phyloP scores from a whole-genome alignment of 2,888 invertebrate genomes.

The Pseudococcus viburni region DNA sequence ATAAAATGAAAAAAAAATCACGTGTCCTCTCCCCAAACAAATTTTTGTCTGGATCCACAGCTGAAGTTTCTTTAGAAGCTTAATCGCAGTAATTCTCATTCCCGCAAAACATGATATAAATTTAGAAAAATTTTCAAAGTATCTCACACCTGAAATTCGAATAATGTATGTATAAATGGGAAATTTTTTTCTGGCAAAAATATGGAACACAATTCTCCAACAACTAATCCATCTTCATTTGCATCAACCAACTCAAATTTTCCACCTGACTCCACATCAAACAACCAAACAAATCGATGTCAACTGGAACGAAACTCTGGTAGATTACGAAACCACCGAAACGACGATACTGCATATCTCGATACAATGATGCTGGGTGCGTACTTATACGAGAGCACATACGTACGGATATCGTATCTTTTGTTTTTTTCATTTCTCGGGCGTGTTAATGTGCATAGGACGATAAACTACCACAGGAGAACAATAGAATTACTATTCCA shows the following conservation, averaged over 20 bases:
- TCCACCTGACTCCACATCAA: not conserved
- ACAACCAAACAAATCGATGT: not conserved
- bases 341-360: not conserved
- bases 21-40: too few species aligned
- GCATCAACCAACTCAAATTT: not conserved
- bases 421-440: conserved; percentile 16
- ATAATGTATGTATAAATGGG: too few species aligned
- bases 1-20: too few species aligned
- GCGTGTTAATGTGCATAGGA: conserved; percentile 15
- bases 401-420: not conserved
- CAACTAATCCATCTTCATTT: too few species aligned
- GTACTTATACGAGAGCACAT: not conserved
- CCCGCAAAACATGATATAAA: too few species aligned
- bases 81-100: too few species aligned
- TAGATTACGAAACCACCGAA: not conserved
- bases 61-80: too few species aligned
- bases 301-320: not conserved
- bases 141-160: too few species aligned
- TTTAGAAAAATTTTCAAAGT: too few species aligned
- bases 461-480: not conserved
- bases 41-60: too few species aligned
- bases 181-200: too few species aligned
- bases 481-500: conserved; percentile 31
- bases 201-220: too few species aligned
- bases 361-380: conserved; percentile 1